Percentiles rank a stretch among this genome's conserved stretches.
These are phyloP conservation scores for Leptobrachium leishanense DNA, from an alignment of 2,113 vertebrate genomes.

Conservation along the genomic window DNA sequence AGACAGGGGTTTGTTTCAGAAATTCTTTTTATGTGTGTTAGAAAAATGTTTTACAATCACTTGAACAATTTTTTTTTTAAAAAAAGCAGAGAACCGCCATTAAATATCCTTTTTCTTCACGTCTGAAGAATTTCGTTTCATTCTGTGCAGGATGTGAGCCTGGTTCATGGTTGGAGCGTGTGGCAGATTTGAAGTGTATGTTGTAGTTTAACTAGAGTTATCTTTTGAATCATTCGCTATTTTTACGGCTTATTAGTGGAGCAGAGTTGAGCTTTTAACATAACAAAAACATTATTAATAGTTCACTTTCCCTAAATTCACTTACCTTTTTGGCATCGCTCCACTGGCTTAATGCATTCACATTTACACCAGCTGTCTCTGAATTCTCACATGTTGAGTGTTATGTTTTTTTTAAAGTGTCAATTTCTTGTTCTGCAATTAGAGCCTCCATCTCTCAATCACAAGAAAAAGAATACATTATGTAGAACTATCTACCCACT, in stretches of 20 bases:
- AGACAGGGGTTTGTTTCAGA: too few relatives aligned
- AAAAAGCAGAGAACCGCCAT: too few relatives aligned
- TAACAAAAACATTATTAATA: constrained; percentile 1
- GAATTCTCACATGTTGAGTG: not conserved
- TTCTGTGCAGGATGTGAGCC: too few relatives aligned
- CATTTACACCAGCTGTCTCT: not conserved
- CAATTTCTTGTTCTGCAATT: not conserved
- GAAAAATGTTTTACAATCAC: too few relatives aligned
- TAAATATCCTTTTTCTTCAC: too few relatives aligned
- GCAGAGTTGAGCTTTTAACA: not conserved
- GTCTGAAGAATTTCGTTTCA: too few relatives aligned
- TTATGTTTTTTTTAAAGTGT: not conserved
- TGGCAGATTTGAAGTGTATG: too few relatives aligned
- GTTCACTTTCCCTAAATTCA: not conserved
- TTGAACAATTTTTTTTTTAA: too few relatives aligned
- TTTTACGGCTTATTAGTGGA: not conserved
- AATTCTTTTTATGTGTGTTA: too few relatives aligned
- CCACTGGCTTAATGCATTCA: not conserved
- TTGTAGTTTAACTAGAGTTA: not conserved
- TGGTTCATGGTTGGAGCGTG: too few relatives aligned
- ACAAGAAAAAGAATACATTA: too few relatives aligned
- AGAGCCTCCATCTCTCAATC: not conserved
- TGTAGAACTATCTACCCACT: too few relatives aligned
- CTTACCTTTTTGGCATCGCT: not conserved
- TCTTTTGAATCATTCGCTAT: not conserved